phyloP scores from a whole-genome alignment of 2,888 invertebrate species.

The Mactromeris polynyma region DNA sequence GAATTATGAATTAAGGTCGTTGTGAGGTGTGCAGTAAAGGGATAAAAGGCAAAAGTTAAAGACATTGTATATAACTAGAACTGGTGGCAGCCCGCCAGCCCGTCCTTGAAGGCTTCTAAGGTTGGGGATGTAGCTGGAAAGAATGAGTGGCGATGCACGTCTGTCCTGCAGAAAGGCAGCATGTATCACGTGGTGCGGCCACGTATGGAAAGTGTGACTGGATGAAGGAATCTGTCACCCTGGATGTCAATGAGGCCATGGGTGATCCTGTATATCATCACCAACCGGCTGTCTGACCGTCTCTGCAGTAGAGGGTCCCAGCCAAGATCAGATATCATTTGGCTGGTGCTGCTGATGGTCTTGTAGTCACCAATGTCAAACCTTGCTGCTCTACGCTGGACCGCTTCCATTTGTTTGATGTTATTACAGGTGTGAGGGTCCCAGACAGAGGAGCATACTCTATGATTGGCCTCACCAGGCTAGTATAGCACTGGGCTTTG shows the following conservation, averaged over 20 bases:
- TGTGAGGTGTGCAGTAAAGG: too few species aligned
- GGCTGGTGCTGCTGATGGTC: slow-evolving; percentile 23
- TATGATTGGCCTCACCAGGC: neutral
- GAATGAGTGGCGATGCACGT: too few species aligned
- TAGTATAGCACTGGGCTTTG: neutral
- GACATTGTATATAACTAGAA: too few species aligned
- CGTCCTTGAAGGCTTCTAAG: too few species aligned
- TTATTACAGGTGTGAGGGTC: neutral
- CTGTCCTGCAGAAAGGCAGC: too few species aligned
- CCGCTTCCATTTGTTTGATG: neutral
- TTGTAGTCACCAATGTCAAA: slow-evolving; percentile 38
- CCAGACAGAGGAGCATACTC: neutral
- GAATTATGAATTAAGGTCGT: too few species aligned
- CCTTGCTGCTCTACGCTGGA: slow-evolving; percentile 21
- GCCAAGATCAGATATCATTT: neutral
- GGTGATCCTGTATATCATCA: neutral
- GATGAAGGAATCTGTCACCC: neutral
- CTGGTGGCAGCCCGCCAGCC: too few species aligned
- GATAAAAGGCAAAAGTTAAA: too few species aligned
- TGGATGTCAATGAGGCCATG: neutral
- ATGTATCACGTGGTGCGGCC: too few species aligned
- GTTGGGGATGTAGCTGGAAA: too few species aligned
- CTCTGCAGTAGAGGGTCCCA: neutral
- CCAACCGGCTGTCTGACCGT: neutral
- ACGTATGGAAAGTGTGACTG: neutral